Percentiles rank a stretch among this genome's conserved stretches.
These are phyloP conservation scores for Cynopterus sphinx DNA, from an alignment of 2,797 vertebrate species.

Conservation along the genomic window DNA sequence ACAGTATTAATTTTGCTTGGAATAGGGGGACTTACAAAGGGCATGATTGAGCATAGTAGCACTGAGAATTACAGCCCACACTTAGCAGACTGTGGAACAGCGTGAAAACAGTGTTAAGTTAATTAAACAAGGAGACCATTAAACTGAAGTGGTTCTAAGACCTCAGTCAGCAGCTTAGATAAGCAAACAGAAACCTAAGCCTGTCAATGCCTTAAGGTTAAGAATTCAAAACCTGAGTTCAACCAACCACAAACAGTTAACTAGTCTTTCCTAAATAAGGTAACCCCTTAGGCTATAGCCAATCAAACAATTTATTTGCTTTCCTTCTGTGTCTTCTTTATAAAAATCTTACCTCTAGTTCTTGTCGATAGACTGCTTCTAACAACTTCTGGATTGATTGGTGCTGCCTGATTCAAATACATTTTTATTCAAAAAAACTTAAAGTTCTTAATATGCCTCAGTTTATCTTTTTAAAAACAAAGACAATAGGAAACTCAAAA, in stretches of 20 bases:
- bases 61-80: neutral
- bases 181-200: neutral
- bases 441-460: neutral
- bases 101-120: neutral
- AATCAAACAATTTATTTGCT: neutral
- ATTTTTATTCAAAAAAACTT: neutral
- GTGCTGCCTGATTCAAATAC: neutral
- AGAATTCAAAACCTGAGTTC: neutral
- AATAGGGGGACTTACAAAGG: neutral
- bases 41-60: neutral
- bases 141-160: neutral
- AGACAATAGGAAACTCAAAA: neutral
- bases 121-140: neutral
- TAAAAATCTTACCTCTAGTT: neutral
- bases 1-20: neutral
- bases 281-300: neutral
- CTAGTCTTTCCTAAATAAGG: neutral
- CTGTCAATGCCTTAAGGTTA: neutral
- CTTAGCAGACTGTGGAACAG: neutral
- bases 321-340: neutral
- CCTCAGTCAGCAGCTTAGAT: neutral
- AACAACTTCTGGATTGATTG: neutral
- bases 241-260: neutral
- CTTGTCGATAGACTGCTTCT: neutral
- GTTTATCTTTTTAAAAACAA: neutral